These are phyloP conservation scores for Paralichthys olivaceus DNA, from an alignment of 2,113 vertebrate species.

Conservation along the genomic window DNA sequence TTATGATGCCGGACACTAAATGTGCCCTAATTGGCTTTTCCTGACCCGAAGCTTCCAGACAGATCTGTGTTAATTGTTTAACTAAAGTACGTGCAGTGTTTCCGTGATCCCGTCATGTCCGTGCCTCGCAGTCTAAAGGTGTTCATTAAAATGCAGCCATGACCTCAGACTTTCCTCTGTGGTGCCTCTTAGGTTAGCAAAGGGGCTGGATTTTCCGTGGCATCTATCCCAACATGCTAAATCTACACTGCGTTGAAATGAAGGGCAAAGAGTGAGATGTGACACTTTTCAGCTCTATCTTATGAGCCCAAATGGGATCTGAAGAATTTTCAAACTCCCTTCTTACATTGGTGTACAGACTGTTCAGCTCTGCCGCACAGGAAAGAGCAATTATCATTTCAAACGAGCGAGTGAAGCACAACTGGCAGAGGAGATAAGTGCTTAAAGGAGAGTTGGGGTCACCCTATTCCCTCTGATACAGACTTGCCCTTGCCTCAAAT, in stretches of 20 bases:
- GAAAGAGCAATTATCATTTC: constrained; percentile 74
- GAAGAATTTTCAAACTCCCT: constrained; percentile 51
- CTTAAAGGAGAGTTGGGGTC: constrained; percentile 71
- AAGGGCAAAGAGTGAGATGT: constrained; percentile 12
- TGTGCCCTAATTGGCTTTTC: constrained; percentile 29
- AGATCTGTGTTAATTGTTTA: constrained; percentile 39
- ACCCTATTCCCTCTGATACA: constrained; percentile 73
- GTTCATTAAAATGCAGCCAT: constrained; percentile 31
- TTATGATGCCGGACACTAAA: neutral
- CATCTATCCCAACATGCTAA: constrained; percentile 3
- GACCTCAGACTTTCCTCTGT: neutral
- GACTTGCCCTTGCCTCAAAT: constrained; percentile 66
- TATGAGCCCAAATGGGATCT: constrained; percentile 26
- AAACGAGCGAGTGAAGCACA: constrained; percentile 71
- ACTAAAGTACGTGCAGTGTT: constrained; percentile 11
- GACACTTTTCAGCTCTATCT: constrained; percentile 38
- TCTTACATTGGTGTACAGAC: constrained; percentile 58
- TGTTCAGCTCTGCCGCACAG: constrained; percentile 49
- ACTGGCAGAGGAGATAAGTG: constrained; percentile 76
- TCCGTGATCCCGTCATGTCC: constrained; percentile 14
- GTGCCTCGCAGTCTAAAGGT: constrained; percentile 19
- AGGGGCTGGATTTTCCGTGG: neutral
- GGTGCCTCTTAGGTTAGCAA: neutral
- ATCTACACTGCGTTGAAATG: constrained; percentile 17
- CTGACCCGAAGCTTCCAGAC: constrained; percentile 30